Evolutionary conservation across 2,797 vertebrate species (phyloP), one percentile per base, ranked within the genome.

Genomic region (Lophotriccus pileatus): DNA sequence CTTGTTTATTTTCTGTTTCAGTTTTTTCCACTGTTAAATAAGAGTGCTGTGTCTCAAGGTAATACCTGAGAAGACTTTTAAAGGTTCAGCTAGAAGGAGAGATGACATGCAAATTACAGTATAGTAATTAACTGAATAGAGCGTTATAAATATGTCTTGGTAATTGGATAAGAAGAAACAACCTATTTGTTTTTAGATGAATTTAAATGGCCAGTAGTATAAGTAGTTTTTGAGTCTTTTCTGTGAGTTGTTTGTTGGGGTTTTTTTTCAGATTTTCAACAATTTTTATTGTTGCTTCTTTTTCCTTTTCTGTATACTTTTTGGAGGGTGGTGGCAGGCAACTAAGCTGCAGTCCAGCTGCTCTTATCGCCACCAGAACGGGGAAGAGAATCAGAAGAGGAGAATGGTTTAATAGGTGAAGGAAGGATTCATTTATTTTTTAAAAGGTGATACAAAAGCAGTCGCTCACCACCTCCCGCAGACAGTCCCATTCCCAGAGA

Each of bases 1-100:
- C 50, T 89, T 80, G 37, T 83, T 87, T 74, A n/a, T 92, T 89
- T 93, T 90, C 80, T 83, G 23, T 80, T 93, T 75, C 64, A 66
- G 24, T 32, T 52, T 62, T 84, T 87, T 93, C 73, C 62, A 30
- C 41, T 66, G 24, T 79, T 89, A 77, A 93, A 76, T 68, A 78
- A 52, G 47, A 83, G 27, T 30, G 10, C 13, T 82, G 8, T 82
- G 41, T 90, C 63, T 91, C 77, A 70, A 68, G 36, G 72, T 84
- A 69, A 83, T 72, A 85, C 53, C 52, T 84, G 74, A 67, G 87
- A 94, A 56, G 34, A 66, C n/a, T 62, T 78, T 19, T 24, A 63
- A 81, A 75, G 30, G 8, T 87, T 93, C 47, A n/a, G 0, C 32
- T 82, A 56, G 67, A 47, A 84, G 55, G 36, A 84, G 49, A 85